A percentile compares a stretch with the other conserved stretches of the same genome.
Conservation (phyloP, 1,140 invertebrate species). For the Rhyacophila brunnea region DNA sequence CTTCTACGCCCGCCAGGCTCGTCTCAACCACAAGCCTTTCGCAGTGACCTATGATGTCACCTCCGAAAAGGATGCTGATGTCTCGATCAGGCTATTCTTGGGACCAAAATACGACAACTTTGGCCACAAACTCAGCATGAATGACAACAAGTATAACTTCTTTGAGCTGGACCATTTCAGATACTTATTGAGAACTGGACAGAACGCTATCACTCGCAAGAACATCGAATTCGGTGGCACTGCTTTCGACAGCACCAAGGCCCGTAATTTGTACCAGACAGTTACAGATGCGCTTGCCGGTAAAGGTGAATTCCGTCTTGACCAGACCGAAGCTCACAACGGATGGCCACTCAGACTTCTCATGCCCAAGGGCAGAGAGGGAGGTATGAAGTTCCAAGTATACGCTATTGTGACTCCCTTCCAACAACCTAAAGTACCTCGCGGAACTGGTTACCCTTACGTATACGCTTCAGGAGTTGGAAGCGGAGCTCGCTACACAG, state of each 20-base stretch:
- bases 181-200: constrained; percentile 54
- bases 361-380: constrained; percentile 58
- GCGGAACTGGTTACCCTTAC: constrained; percentile 39
- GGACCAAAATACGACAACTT: constrained; percentile 57
- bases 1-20: constrained; percentile 48
- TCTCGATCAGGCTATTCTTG: constrained; percentile 56
- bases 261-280: constrained; percentile 40
- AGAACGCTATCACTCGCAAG: constrained; percentile 57
- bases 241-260: constrained; percentile 45
- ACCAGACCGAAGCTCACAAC: constrained; percentile 52
- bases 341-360: constrained; percentile 61
- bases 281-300: constrained; percentile 45
- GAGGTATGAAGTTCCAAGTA: constrained; percentile 58
- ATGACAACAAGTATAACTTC: constrained; percentile 53
- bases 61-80: constrained; percentile 49
- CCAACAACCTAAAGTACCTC: constrained; percentile 28
- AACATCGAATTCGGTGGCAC: constrained; percentile 52
- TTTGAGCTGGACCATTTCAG: constrained; percentile 60
- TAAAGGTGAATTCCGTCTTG: constrained; percentile 45
- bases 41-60: constrained; percentile 54
- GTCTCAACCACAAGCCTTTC: constrained; percentile 66
- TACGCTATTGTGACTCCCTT: constrained; percentile 57
- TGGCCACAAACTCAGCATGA: constrained; percentile 51
- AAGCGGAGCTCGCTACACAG: constrained; percentile 42
- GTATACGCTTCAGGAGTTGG: constrained; percentile 43